A percentile compares a stretch with the other conserved stretches of the same genome.
Evolutionary conservation across 2,113 vertebrate species (phyloP).

Genomic region (Antechinus flavipes): DNA sequence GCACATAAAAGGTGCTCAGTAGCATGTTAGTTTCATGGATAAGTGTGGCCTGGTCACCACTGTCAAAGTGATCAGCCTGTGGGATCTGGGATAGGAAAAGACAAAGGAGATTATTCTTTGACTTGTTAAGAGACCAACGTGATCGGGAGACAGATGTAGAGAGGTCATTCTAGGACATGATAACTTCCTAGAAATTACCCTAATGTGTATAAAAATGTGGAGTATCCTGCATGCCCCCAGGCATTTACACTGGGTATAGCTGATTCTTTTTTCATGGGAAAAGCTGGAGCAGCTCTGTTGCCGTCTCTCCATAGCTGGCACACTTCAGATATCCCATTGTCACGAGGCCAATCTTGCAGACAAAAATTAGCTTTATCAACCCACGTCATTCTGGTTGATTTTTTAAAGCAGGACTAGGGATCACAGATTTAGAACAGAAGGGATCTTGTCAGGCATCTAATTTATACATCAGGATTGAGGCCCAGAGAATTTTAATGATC

Average conservation of each 20-base stretch:
- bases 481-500: neutral
- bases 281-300: neutral
- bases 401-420: neutral
- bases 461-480: neutral
- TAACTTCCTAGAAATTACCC: neutral
- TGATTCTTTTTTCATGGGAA: neutral
- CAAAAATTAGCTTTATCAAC: neutral
- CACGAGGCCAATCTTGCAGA: neutral
- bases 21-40: neutral
- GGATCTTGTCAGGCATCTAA: neutral
- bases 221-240: neutral
- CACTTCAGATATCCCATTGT: neutral
- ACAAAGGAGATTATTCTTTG: neutral
- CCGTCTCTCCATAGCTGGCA: neutral
- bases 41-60: neutral
- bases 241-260: neutral
- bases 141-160: neutral
- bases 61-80: neutral
- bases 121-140: neutral
- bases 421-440: neutral
- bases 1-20: neutral
- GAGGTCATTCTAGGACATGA: neutral
- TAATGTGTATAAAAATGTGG: neutral
- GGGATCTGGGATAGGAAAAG: neutral
- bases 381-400: neutral